Evolutionary conservation across 2,888 invertebrate genomes (phyloP).

Genomic region (Lacanobia oleracea): DNA sequence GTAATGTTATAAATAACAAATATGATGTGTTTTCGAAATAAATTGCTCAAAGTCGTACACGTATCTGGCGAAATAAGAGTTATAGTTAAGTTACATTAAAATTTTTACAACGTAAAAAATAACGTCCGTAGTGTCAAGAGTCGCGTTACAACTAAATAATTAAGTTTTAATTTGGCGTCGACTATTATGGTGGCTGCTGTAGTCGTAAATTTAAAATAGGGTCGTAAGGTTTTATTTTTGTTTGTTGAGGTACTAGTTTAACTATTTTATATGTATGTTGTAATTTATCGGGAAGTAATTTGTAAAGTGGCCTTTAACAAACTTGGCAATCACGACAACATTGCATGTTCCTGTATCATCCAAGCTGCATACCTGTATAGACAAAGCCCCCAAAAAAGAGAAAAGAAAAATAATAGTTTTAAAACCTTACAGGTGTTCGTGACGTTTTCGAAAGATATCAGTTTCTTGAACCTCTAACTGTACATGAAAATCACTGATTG

Average conservation of each 20-base stretch:
- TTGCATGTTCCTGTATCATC: neutral
- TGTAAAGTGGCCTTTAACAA: neutral
- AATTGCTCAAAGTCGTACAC: too few species aligned
- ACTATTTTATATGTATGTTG: neutral
- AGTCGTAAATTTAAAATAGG: slow-evolving; percentile 2
- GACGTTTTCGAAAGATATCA: too few species aligned
- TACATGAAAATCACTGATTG: too few species aligned
- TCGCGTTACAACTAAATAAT: slow-evolving; percentile 5
- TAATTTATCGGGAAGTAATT: neutral
- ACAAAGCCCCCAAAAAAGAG: too few species aligned
- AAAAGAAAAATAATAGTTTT: too few species aligned
- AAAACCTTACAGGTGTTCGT: too few species aligned
- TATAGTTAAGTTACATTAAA: too few species aligned
- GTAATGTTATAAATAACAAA: too few species aligned
- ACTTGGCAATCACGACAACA: neutral
- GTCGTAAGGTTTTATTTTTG: slow-evolving; percentile 14
- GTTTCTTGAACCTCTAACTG: too few species aligned
- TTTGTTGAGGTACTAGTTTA: slow-evolving; percentile 6
- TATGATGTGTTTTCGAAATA: too few species aligned
- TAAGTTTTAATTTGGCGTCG: slow-evolving; percentile 39
- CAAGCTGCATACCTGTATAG: too few species aligned
- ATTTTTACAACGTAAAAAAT: neutral
- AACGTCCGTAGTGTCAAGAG: slow-evolving; percentile 2
- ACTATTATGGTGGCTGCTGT: neutral
- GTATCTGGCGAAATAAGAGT: too few species aligned